A percentile compares a stretch with the other conserved stretches of the same genome.
phyloP scores from a whole-genome alignment of 2,888 invertebrate genomes.

The Silvanus unidentatus region DNA sequence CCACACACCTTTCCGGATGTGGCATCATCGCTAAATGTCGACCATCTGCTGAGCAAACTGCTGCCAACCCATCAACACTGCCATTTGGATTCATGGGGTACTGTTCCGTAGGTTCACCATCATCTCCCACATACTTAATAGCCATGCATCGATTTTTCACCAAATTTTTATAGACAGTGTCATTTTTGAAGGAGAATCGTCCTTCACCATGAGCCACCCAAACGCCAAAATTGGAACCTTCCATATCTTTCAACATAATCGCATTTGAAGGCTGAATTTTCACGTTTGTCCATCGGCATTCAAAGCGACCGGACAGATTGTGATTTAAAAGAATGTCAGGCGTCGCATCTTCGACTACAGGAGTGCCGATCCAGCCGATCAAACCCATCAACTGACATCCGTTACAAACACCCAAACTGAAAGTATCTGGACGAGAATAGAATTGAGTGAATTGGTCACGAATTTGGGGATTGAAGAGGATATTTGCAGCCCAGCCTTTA shows the following conservation, averaged over 20 bases:
- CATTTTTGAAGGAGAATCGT: constrained; percentile 57
- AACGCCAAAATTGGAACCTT: constrained; percentile 80
- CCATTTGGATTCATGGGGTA: constrained; percentile 98
- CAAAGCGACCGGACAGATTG: constrained; percentile 85
- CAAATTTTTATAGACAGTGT: constrained; percentile 48
- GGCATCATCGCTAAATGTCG: constrained; percentile 98
- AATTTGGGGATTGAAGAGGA: constrained; percentile 73
- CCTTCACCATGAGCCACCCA: constrained; percentile 98
- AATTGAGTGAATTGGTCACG: constrained; percentile 74
- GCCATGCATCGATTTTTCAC: constrained; percentile 61
- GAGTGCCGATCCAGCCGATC: constrained; percentile 80
- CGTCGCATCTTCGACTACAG: constrained; percentile 32
- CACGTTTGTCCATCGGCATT: constrained; percentile 56
- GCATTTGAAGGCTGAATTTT: constrained; percentile 61
- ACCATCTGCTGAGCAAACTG: constrained; percentile 82
- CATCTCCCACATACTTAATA: constrained; percentile 79
- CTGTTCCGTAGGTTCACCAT: constrained; percentile 62
- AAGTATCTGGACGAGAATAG: constrained; percentile 67
- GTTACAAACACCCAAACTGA: constrained; percentile 97
- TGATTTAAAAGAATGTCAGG: constrained; percentile 70
- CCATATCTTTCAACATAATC: constrained; percentile 89
- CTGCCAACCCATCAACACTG: constrained; percentile 70
- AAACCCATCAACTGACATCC: constrained; percentile 95
- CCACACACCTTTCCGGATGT: constrained; percentile 85
- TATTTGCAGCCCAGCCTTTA: constrained; percentile 95